Percentiles rank a stretch among this genome's conserved stretches.
These are phyloP conservation scores for Oreochromis tanganicae DNA, from an alignment of 2,113 vertebrate species.

Conservation along the genomic window DNA sequence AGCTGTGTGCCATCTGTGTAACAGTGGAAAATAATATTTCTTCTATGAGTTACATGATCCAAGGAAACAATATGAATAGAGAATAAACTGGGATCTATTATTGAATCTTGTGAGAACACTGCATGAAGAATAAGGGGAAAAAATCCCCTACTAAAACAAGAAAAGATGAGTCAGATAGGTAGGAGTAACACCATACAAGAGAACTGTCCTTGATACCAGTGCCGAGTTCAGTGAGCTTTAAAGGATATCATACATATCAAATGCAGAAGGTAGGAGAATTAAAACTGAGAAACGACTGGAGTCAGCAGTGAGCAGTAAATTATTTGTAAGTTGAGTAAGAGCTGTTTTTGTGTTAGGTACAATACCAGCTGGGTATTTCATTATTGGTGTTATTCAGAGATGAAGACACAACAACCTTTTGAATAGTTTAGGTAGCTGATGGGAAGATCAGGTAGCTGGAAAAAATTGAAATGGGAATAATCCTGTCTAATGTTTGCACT, in stretches of 20 bases:
- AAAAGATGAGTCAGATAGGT: not conserved
- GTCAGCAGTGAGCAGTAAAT: not conserved
- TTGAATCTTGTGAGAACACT: not conserved
- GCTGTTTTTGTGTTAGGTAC: not conserved
- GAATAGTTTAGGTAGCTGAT: not conserved
- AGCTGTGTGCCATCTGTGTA: not conserved
- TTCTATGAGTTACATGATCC: not conserved
- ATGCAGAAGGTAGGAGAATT: not conserved
- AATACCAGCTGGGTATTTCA: not conserved
- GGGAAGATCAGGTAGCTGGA: not conserved
- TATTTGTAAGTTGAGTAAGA: not conserved
- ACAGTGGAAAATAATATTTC: not conserved
- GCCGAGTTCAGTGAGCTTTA: not conserved
- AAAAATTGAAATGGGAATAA: not conserved
- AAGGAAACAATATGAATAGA: not conserved
- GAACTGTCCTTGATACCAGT: not conserved
- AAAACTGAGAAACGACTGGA: not conserved
- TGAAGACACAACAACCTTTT: not conserved
- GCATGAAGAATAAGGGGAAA: accelerated
- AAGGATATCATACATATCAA: not conserved
- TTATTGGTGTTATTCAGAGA: not conserved
- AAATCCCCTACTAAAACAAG: not conserved
- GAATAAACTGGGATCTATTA: not conserved
- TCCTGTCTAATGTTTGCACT: not conserved
- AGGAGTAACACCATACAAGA: not conserved